Evolutionary conservation across 2,888 invertebrate species (phyloP), one percentile per base, ranked within the genome.

Genomic region (Mongoloraphidia duomilia): DNA sequence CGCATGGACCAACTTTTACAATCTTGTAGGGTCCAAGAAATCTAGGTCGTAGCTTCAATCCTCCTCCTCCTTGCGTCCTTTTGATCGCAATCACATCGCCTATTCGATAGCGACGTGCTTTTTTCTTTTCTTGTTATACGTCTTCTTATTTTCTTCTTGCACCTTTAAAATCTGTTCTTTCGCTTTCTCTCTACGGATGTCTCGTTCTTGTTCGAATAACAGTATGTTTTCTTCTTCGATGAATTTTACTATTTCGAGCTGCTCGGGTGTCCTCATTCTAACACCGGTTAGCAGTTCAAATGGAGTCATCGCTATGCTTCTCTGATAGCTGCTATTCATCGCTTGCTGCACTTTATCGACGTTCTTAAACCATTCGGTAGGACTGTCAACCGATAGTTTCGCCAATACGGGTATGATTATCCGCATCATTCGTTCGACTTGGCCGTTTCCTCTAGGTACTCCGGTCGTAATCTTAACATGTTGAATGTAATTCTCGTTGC

Each of bases 301-400:
- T 1, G 49, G 49, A 1, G 48, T 41, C 1, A 41, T 39, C 10
- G 10, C 9, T 10, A 52, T 45, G 13, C 50, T 52, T 13, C 53
- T 40, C 11, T 55, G 47, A 14, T 44, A 50, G 2, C 45, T 52
- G 6, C 47, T 48, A 34, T 53, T 50, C 35, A 51, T 9, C 9
- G 26, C 34, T 10, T 12, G 9, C 26, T 43, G 43, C 3, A 43
- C 11, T 5, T 43, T 34, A 17, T 14, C 34, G 8, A 40, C 37
- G 8, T 45, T 9, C 14, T 37, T 11, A 37, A 36, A 45, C 45
- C 45, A 45, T 3, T 45, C 36, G 12, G 12, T 26, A 13, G 45
- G 45, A 13, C 34, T 10, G 11, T 43, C 12, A 26, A 45, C 8
- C 2, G 36, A 43, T 34, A 43, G 34, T 12, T 48, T 17, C 11